phyloP scores from a whole-genome alignment of 2,888 invertebrate species.

The Synergus gifuensis region DNA sequence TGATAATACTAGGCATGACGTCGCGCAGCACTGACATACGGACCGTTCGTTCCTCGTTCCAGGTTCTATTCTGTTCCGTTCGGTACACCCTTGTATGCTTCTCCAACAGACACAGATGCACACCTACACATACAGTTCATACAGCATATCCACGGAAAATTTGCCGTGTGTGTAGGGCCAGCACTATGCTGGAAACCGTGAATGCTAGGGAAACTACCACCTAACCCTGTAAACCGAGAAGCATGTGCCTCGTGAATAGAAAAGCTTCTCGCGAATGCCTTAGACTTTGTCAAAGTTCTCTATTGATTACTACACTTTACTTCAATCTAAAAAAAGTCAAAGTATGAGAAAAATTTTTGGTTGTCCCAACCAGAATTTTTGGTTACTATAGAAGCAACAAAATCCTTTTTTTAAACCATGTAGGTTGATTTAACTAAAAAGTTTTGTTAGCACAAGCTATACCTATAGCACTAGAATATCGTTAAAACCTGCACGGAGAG shows the following conservation, averaged over 20 bases:
- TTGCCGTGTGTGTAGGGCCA: constrained; percentile 11
- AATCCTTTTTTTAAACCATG: no score
- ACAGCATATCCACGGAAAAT: constrained; percentile 21
- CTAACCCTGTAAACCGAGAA: constrained; percentile 27
- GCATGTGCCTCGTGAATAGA: constrained; percentile 36
- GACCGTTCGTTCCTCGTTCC: constrained; percentile 53
- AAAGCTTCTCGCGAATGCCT: constrained; percentile 26
- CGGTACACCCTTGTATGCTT: constrained; percentile 31
- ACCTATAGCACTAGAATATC: no score
- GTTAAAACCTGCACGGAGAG: no score
- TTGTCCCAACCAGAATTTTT: no score
- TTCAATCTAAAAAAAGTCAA: constrained; percentile 24
- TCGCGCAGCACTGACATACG: constrained; percentile 52
- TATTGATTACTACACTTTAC: constrained; percentile 20
- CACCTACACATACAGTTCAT: neutral
- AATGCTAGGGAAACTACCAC: constrained; percentile 34
- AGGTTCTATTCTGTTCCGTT: constrained; percentile 53
- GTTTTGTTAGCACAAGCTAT: no score
- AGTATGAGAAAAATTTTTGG: no score
- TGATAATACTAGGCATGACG: constrained; percentile 60
- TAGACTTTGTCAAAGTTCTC: constrained; percentile 3
- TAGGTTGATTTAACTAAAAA: no score
- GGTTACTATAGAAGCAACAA: no score
- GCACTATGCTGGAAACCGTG: constrained; percentile 9
- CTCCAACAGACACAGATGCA: neutral